Evolutionary conservation across 2,113 vertebrate species (phyloP).

Genomic region (Mirza zaza): DNA sequence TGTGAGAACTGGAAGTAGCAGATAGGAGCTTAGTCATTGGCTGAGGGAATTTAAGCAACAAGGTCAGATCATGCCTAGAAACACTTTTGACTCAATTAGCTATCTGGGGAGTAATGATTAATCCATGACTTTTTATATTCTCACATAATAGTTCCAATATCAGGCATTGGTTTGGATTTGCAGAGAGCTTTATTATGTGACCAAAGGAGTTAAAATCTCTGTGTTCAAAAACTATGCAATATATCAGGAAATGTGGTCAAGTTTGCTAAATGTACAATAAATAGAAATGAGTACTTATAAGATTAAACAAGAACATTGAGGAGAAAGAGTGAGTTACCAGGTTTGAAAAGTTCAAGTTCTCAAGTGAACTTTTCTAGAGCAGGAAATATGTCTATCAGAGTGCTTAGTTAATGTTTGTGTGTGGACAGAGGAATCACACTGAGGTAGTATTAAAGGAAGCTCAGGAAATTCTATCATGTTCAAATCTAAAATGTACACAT

Average conservation of each 20-base stretch:
- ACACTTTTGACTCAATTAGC: neutral
- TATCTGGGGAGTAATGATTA: neutral
- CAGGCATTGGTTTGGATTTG: neutral
- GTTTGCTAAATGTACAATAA: neutral
- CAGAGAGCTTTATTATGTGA: neutral
- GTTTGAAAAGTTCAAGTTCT: neutral
- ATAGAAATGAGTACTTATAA: neutral
- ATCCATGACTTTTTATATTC: neutral
- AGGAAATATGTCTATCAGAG: neutral
- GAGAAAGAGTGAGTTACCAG: neutral
- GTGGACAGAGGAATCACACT: neutral
- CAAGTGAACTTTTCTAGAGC: neutral
- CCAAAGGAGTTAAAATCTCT: neutral
- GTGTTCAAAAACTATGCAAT: neutral
- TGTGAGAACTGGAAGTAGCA: neutral
- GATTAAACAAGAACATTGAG: neutral
- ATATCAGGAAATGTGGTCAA: neutral
- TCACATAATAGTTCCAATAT: neutral
- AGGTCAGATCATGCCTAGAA: neutral
- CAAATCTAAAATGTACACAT: neutral
- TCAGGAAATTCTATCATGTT: neutral
- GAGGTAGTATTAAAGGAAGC: neutral
- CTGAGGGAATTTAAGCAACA: neutral
- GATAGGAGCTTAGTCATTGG: neutral
- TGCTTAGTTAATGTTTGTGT: neutral